Evolutionary conservation across 1,140 invertebrate species (phyloP), one percentile per base, ranked within the genome.

Genomic region (Drosophila nikananu): DNA sequence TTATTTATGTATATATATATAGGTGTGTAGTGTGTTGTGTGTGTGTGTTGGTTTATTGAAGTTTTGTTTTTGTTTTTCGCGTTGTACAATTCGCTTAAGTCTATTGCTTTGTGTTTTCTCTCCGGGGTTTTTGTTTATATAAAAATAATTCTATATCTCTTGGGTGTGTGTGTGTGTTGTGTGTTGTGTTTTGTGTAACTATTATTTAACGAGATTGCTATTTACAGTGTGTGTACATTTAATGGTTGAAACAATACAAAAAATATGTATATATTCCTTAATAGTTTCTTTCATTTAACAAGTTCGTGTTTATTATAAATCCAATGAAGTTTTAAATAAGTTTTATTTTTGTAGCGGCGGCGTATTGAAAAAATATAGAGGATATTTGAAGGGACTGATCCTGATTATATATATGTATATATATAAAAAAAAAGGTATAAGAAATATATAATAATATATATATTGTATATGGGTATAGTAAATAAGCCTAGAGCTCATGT

Each of bases 181-280:
- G 39, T 64, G n/a, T 77, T 64, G 21, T 77, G n/a, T 77, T 64
- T n/a, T 77, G 80, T 86, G 63, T 87, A 75, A 80, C 78, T 89
- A 90, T 77, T 72, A 67, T 90, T 90, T 91, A 89, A 90, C 84
- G 84, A 89, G 86, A 89, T 90, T 89, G 65, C 86, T 90, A 89
- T 83, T 44, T 84, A 90, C 84, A 89, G 60, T 79, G 77, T 84
- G 62, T 80, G 80, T 61, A 63, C 62, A 72, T 62, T 62, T 46
- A 63, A 42, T 61, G 37, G 57, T 59, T 52, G 49, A 64, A 75
- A 75, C 61, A 81, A 72, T 61, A 76, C 61, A 63, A 42, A 70
- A 59, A 42, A 48, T 48, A 21, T 48, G 42, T 65, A 46, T 61
- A 59, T 73, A 27, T 65, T 44, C 25, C 30, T 63, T 35, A 49